Conservation (phyloP, 2,797 vertebrate species). For the Uromys caudimaculatus region DNA sequence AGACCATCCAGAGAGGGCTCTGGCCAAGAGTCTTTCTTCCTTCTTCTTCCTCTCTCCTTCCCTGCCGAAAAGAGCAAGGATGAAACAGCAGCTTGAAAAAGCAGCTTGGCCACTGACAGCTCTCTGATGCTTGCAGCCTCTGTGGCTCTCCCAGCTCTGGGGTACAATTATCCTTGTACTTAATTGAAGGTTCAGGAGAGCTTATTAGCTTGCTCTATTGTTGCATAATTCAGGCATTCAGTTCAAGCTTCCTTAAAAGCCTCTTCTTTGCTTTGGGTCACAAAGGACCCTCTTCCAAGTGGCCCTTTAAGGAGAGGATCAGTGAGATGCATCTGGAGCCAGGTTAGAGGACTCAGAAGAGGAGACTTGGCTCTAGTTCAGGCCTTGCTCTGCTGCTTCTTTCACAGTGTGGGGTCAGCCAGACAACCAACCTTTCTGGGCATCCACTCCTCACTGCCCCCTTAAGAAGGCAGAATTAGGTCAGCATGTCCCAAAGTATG, state of each 20-base stretch:
- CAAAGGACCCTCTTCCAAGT: slow-evolving; percentile 39
- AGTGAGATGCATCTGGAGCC: background rate
- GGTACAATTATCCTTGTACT: slow-evolving; percentile 59
- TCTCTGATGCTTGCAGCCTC: slow-evolving; percentile 29
- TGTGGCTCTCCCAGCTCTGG: slow-evolving; percentile 50
- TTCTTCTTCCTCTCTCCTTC: background rate
- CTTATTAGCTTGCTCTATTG: slow-evolving; percentile 63
- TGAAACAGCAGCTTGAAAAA: slow-evolving; percentile 55
- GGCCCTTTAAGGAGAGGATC: slow-evolving; percentile 1
- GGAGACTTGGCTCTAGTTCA: background rate
- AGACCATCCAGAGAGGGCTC: background rate
- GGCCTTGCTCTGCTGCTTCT: background rate
- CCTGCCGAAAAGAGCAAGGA: slow-evolving; percentile 27
- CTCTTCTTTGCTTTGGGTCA: slow-evolving; percentile 43
- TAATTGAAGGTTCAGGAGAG: slow-evolving; percentile 69
- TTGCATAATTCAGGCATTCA: slow-evolving; percentile 69
- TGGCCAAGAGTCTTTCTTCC: slow-evolving; percentile 21
- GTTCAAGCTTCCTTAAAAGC: slow-evolving; percentile 51
- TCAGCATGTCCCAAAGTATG: background rate
- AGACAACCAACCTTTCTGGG: background rate
- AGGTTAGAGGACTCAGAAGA: background rate
- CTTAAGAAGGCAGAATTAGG: slow-evolving; percentile 14
- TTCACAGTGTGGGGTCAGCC: background rate
- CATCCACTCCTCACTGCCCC: background rate
- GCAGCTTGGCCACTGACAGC: slow-evolving; percentile 57